Percentiles rank a stretch among this genome's conserved stretches.
phyloP scores from a whole-genome alignment of 2,888 invertebrate species.

The Athalia rosae region DNA sequence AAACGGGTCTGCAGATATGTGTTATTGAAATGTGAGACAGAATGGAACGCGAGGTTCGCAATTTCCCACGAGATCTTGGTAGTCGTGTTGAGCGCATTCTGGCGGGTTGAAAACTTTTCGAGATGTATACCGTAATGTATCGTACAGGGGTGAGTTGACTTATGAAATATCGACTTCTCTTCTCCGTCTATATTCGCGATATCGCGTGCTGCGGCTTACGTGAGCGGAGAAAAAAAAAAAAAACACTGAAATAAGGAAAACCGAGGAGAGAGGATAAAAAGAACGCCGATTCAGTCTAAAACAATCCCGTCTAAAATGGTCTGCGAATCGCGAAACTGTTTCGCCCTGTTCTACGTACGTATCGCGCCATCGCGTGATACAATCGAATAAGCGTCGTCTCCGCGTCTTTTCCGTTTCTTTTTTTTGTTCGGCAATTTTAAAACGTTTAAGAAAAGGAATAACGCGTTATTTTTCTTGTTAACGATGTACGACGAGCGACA shows the following conservation, averaged over 20 bases:
- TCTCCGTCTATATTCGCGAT: slow-evolving; percentile 23
- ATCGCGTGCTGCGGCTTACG: slow-evolving; percentile 14
- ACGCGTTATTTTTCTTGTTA: slow-evolving; percentile 12
- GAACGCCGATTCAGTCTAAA: slow-evolving; percentile 10
- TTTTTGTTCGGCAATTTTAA: slow-evolving; percentile 13
- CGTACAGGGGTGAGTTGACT: slow-evolving; percentile 15
- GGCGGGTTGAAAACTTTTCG: slow-evolving; percentile 25
- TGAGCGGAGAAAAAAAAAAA: no score
- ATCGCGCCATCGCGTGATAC: not conserved
- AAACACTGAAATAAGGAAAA: no score
- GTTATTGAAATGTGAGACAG: slow-evolving; percentile 35
- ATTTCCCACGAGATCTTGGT: slow-evolving; percentile 34
- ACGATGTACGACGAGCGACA: slow-evolving; percentile 22
- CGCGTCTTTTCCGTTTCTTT: not conserved
- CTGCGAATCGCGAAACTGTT: slow-evolving; percentile 20
- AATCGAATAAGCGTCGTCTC: not conserved
- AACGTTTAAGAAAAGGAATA: slow-evolving; percentile 1
- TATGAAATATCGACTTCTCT: slow-evolving; percentile 37
- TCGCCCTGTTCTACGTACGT: not conserved
- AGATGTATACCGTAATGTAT: not conserved
- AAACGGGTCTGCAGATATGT: slow-evolving; percentile 1
- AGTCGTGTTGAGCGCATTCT: slow-evolving; percentile 31
- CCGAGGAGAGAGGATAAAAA: not conserved
- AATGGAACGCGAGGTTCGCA: slow-evolving; percentile 34
- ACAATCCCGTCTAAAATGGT: slow-evolving; percentile 14